These are phyloP conservation scores for Margarornis squamiger DNA, from an alignment of 2,797 vertebrate genomes.

Conservation along the genomic window DNA sequence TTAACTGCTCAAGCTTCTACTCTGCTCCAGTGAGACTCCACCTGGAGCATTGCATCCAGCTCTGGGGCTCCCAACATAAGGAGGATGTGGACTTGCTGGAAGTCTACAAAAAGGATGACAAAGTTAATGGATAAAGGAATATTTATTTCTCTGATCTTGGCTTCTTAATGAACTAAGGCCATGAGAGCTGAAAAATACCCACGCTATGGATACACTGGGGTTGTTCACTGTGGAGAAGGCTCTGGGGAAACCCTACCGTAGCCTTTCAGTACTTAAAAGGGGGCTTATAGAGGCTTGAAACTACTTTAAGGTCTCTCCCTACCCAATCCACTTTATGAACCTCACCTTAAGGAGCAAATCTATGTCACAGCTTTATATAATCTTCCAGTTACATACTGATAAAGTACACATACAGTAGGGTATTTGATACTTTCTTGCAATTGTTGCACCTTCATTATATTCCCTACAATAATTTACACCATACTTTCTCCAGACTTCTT, in stretches of 20 bases:
- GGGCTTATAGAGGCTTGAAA: background rate
- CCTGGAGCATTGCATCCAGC: background rate
- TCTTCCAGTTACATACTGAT: background rate
- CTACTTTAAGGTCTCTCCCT: background rate
- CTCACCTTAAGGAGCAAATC: background rate
- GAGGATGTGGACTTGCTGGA: background rate
- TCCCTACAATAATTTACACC: background rate
- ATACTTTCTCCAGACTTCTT: background rate
- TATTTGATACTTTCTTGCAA: background rate
- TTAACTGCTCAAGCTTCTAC: background rate
- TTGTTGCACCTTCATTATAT: background rate
- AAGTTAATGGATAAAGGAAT: background rate
- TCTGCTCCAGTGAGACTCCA: background rate
- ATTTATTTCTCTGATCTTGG: background rate
- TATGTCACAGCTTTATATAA: background rate
- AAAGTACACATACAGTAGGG: background rate
- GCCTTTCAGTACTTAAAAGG: background rate
- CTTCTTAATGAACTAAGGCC: background rate
- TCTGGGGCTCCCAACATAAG: too few relatives aligned
- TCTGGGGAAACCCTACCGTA: background rate
- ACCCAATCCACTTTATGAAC: background rate
- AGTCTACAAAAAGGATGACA: background rate
- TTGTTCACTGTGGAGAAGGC: background rate
- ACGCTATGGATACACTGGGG: background rate
- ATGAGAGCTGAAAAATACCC: background rate